These are phyloP conservation scores for Anabas testudineus DNA, from an alignment of 2,797 vertebrate genomes.

Conservation along the genomic window DNA sequence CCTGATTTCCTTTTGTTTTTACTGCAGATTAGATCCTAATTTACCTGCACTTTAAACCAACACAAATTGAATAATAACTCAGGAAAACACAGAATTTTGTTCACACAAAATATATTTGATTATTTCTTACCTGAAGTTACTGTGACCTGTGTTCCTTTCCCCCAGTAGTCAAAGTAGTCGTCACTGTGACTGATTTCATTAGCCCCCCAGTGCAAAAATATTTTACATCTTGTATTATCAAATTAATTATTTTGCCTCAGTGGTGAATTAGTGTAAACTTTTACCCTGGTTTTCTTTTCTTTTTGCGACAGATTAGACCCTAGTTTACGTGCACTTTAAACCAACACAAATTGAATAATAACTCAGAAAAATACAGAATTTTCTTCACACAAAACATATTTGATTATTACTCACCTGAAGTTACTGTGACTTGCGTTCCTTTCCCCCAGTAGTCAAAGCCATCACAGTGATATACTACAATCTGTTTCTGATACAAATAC, in stretches of 20 bases:
- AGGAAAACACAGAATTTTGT: background rate
- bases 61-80: background rate
- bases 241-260: background rate
- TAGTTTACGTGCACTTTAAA: background rate
- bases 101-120: background rate
- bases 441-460: conserved; percentile 76
- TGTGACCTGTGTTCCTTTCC: too few species aligned
- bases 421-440: conserved; percentile 79
- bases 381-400: background rate
- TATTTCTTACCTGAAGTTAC: conserved; percentile 1
- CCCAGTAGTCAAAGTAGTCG: too few species aligned
- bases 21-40: background rate
- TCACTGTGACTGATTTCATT: conserved; percentile 54
- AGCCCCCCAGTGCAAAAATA: conserved; percentile 49
- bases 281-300: background rate
- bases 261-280: background rate
- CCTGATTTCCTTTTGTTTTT: background rate
- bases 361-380: background rate
- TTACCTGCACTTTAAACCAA: background rate
- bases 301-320: background rate
- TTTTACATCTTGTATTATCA: background rate
- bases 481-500: conserved; percentile 53
- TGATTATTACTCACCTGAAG: conserved; percentile 70
- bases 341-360: background rate
- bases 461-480: conserved; percentile 62